These are phyloP conservation scores for Spisula solida DNA, from an alignment of 2,888 invertebrate species.

Conservation along the genomic window DNA sequence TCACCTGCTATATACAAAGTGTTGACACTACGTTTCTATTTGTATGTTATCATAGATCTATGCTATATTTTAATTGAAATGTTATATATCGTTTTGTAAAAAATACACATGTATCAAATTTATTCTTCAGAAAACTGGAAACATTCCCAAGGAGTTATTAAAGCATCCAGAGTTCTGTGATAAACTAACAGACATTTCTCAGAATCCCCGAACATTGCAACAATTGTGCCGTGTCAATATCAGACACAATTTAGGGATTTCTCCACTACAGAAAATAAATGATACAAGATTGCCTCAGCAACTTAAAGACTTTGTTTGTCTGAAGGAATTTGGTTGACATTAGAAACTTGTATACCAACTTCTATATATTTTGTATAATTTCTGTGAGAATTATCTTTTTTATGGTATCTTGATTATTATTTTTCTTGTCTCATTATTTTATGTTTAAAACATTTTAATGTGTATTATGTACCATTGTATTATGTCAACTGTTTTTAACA, in stretches of 20 bases:
- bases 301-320: constrained; percentile 73
- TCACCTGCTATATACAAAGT: no score
- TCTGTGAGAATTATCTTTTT: background rate
- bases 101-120: background rate
- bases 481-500: no score
- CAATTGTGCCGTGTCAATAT: constrained; percentile 74
- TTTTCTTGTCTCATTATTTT: no score
- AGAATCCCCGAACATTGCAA: constrained; percentile 73
- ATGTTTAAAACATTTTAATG: no score
- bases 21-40: no score
- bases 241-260: constrained; percentile 65
- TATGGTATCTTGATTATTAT: background rate
- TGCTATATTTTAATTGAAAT: no score
- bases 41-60: no score
- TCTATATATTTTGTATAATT: constrained; percentile 16
- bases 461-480: no score
- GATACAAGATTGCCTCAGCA: constrained; percentile 72
- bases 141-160: constrained; percentile 77
- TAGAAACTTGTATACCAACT: background rate
- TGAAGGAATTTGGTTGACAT: constrained; percentile 66
- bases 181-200: constrained; percentile 68
- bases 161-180: constrained; percentile 75
- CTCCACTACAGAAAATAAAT: constrained; percentile 69
- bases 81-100: no score
- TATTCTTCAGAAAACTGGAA: constrained; percentile 78